Evolutionary conservation across 1,140 invertebrate species (phyloP).

Genomic region (Aphis gossypii): DNA sequence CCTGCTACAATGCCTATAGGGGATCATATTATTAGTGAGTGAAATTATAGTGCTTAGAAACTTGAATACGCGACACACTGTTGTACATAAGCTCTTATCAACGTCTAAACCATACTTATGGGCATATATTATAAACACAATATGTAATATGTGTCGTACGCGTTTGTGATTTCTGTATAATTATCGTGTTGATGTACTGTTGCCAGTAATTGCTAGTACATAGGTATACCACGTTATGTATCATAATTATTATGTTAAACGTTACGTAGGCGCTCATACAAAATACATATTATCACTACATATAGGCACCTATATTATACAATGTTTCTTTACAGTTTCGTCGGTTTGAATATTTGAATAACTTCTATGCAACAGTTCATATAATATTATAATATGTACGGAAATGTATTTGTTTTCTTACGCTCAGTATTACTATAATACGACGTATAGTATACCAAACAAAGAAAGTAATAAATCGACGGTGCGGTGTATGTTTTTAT

Average conservation of each 20-base stretch:
- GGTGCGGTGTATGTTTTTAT: not conserved
- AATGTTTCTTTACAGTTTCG: not conserved
- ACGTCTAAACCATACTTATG: not conserved
- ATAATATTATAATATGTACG: not conserved
- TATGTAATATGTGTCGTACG: not conserved
- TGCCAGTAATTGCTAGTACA: not conserved
- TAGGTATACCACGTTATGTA: not conserved
- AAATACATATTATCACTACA: not conserved
- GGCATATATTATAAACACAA: not conserved
- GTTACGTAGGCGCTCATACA: not conserved
- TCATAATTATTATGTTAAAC: not conserved
- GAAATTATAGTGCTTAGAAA: not conserved
- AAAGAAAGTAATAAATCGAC: not conserved
- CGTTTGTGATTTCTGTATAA: not conserved
- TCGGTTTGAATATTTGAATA: not conserved
- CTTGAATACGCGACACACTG: not conserved
- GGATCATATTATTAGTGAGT: not conserved
- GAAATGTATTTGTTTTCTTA: not conserved
- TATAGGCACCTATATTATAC: not conserved
- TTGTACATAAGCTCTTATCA: not conserved
- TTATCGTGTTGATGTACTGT: conserved; percentile 10
- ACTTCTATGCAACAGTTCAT: not conserved
- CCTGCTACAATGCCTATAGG: no score
- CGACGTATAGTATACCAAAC: not conserved
- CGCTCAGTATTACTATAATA: not conserved